Evolutionary conservation across 2,888 invertebrate genomes (phyloP).

Genomic region (Leucophenga maculata): DNA sequence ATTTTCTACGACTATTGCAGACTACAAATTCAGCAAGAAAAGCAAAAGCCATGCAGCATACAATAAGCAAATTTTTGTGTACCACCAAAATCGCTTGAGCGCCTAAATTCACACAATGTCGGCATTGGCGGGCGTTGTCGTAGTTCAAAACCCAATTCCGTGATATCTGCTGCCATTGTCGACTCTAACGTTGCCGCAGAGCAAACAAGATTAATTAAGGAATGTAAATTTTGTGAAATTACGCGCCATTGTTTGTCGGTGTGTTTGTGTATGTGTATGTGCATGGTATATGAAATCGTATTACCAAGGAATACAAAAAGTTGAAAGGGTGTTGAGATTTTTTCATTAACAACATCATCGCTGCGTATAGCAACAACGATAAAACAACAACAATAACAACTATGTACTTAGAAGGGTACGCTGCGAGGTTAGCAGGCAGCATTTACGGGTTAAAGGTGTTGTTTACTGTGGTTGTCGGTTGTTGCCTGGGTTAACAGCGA

Average conservation of each 20-base stretch:
- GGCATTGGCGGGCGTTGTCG: neutral
- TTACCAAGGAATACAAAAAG: slow-evolving; percentile 10
- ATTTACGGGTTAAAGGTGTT: slow-evolving; percentile 29
- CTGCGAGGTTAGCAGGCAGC: neutral
- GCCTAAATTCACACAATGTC: slow-evolving; percentile 40
- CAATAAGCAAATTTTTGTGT: neutral
- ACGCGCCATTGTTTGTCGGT: slow-evolving; percentile 59
- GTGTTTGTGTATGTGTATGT: slow-evolving; percentile 7
- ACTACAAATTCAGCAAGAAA: slow-evolving; percentile 8
- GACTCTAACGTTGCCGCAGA: slow-evolving; percentile 39
- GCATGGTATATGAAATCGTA: slow-evolving; percentile 21
- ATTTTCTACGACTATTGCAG: too few species aligned
- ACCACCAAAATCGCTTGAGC: neutral
- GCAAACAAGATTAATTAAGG: slow-evolving; percentile 70
- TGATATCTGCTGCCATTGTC: slow-evolving; percentile 14
- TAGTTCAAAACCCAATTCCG: neutral
- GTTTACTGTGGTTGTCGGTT: neutral
- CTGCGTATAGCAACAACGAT: slow-evolving; percentile 32
- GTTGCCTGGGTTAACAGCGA: neutral
- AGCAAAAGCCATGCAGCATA: neutral
- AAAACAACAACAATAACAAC: neutral
- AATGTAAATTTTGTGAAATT: slow-evolving; percentile 69
- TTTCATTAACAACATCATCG: slow-evolving; percentile 65
- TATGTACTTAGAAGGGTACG: too few species aligned
- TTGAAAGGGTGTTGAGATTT: slow-evolving; percentile 62